Conservation (phyloP, 2,888 invertebrate genomes). For the Eurois occulta region DNA sequence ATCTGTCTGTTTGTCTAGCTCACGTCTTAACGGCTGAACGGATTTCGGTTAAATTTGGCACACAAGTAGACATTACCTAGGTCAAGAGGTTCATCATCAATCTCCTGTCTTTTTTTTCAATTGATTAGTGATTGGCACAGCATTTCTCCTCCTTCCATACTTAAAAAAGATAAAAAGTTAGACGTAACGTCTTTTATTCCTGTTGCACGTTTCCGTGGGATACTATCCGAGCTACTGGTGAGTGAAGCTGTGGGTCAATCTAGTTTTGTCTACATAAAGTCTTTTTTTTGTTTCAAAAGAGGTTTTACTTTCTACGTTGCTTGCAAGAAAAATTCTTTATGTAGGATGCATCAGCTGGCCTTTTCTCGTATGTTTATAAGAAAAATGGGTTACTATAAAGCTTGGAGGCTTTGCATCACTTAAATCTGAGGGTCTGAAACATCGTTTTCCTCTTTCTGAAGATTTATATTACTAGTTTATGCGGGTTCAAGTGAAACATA, state of each 20-base stretch:
- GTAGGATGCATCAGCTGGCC: constrained; percentile 8
- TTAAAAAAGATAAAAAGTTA: background rate
- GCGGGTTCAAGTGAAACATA: constrained; percentile 14
- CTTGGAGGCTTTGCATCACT: constrained; percentile 47
- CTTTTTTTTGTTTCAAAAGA: background rate
- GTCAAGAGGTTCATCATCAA: background rate
- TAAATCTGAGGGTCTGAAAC: constrained; percentile 35
- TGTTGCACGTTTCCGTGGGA: background rate
- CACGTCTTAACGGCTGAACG: background rate
- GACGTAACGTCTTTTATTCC: background rate
- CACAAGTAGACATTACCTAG: background rate
- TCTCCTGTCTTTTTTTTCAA: background rate
- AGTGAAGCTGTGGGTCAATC: background rate
- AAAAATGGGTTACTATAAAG: constrained; percentile 37
- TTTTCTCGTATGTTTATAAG: constrained; percentile 25
- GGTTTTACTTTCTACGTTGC: background rate
- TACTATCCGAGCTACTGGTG: background rate
- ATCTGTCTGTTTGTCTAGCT: background rate
- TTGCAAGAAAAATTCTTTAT: constrained; percentile 2
- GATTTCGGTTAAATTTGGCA: background rate
- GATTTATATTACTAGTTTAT: constrained; percentile 31
- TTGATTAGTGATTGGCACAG: background rate
- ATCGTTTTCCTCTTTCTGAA: constrained; percentile 32
- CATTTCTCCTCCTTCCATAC: background rate
- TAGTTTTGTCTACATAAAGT: background rate